Conservation (phyloP, 2,113 vertebrate genomes). For the Pseudopipra pipra region DNA sequence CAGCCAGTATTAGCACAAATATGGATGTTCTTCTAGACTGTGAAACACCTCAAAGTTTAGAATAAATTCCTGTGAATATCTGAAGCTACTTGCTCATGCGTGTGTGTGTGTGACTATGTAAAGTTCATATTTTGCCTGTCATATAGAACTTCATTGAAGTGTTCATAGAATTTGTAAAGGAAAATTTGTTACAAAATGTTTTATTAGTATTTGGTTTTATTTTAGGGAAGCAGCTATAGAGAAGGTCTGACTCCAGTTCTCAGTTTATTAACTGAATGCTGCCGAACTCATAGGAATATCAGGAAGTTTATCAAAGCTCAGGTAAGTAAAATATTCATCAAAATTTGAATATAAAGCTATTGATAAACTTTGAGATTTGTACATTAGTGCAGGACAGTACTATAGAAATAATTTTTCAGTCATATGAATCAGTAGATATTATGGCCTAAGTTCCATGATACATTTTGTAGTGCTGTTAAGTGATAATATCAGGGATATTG, state of each 20-base stretch:
- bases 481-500: neutral
- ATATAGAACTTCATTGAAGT: neutral
- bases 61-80: neutral
- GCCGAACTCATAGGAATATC: slow-evolving; percentile 90
- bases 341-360: neutral
- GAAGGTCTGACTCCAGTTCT: slow-evolving; percentile 96
- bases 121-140: neutral
- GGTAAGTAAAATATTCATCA: slow-evolving; percentile 71
- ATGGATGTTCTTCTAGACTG: neutral
- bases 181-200: neutral
- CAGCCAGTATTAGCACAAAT: neutral
- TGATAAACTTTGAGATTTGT: neutral
- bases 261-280: slow-evolving; percentile 91
- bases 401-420: neutral
- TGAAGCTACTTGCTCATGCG: neutral
- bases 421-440: neutral
- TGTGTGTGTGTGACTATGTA: neutral
- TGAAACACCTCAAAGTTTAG: neutral
- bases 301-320: slow-evolving; percentile 95
- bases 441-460: neutral
- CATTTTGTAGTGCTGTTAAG: neutral
- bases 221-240: slow-evolving; percentile 92
- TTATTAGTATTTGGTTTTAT: neutral
- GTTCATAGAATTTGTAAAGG: neutral
- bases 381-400: neutral